A percentile compares a stretch with the other conserved stretches of the same genome.
These are phyloP conservation scores for Bombus confusus DNA, from an alignment of 1,140 invertebrate genomes.

Conservation along the genomic window DNA sequence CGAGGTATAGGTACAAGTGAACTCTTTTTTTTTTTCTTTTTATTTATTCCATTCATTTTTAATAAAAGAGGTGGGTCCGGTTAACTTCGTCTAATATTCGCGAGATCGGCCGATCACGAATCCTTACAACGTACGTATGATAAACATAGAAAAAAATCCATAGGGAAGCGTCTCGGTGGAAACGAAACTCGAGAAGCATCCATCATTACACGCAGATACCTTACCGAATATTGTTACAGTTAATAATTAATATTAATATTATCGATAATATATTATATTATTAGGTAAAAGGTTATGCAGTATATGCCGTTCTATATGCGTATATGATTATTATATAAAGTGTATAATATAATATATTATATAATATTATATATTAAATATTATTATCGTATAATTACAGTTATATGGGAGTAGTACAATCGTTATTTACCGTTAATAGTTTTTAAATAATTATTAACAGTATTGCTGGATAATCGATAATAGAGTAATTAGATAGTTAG, in stretches of 20 bases:
- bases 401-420: constrained; percentile 24
- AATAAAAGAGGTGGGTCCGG: constrained; percentile 36
- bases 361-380: constrained; percentile 57
- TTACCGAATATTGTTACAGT: background rate
- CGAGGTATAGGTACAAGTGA: constrained; percentile 63
- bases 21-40: constrained; percentile 16
- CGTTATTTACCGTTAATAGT: constrained; percentile 5
- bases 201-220: background rate
- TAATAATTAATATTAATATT: constrained; percentile 56
- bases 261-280: constrained; percentile 57
- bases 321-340: constrained; percentile 13
- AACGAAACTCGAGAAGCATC: constrained; percentile 18
- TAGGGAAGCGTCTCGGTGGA: background rate
- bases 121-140: background rate
- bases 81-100: constrained; percentile 36
- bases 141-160: background rate
- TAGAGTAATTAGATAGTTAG: constrained; percentile 34
- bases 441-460: constrained; percentile 38
- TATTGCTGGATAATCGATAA: constrained; percentile 45
- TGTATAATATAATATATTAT: constrained; percentile 52
- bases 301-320: constrained; percentile 18
- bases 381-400: constrained; percentile 32
- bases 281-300: constrained; percentile 24
- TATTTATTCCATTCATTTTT: background rate
- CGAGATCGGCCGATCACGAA: constrained; percentile 16